Evolutionary conservation across 2,888 invertebrate genomes (phyloP).

Genomic region (Hirtodrosophila histrioides): DNA sequence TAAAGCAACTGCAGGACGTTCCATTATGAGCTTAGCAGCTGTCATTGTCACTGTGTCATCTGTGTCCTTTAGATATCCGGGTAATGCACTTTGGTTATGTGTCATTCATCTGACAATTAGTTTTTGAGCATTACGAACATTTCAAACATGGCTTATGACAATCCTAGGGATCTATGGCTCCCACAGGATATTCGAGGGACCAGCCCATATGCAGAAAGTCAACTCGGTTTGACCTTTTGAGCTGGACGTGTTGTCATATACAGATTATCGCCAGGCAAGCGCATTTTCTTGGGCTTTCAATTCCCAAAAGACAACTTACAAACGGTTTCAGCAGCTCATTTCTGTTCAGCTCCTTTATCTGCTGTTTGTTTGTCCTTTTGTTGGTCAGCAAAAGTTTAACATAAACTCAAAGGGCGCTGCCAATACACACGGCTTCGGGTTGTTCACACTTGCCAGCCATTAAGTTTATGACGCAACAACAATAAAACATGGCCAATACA

Average conservation of each 20-base stretch:
- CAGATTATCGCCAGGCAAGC: slow-evolving; percentile 59
- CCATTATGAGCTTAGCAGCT: slow-evolving; percentile 47
- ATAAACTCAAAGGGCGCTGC: slow-evolving; percentile 58
- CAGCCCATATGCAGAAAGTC: slow-evolving; percentile 27
- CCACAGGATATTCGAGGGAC: neutral
- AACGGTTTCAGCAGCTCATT: slow-evolving; percentile 51
- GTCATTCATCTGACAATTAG: slow-evolving; percentile 65
- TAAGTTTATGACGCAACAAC: slow-evolving; percentile 80
- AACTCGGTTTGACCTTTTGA: slow-evolving; percentile 26
- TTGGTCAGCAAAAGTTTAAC: slow-evolving; percentile 74
- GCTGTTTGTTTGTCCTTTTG: slow-evolving; percentile 39
- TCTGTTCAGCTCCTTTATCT: slow-evolving; percentile 9
- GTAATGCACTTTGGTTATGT: slow-evolving; percentile 38
- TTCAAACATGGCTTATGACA: slow-evolving; percentile 29
- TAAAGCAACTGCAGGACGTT: slow-evolving; percentile 43
- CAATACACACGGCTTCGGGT: slow-evolving; percentile 31
- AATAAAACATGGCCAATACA: slow-evolving; percentile 68
- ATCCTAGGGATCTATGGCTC: slow-evolving; percentile 1
- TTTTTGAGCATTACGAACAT: slow-evolving; percentile 44
- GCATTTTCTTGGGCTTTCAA: slow-evolving; percentile 48
- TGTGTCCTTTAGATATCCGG: slow-evolving; percentile 16
- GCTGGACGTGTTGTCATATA: slow-evolving; percentile 54
- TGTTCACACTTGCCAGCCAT: slow-evolving; percentile 77
- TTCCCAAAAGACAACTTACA: slow-evolving; percentile 66
- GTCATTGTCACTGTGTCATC: slow-evolving; percentile 54